Conservation (phyloP, 1,140 invertebrate species). For the Penaeus japonicus region DNA sequence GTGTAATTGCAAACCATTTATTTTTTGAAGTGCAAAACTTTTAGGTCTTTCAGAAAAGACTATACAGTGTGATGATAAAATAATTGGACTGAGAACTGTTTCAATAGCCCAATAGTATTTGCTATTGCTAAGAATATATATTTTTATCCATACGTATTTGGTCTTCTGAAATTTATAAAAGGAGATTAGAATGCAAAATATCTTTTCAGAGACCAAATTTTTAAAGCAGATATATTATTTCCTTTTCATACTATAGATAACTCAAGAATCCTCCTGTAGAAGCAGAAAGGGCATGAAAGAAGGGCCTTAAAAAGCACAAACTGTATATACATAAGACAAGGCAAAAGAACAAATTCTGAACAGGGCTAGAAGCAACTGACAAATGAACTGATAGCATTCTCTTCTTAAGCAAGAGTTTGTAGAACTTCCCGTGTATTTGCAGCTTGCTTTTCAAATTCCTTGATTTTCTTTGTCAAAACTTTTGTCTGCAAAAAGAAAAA, state of each 20-base stretch:
- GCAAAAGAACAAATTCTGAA: neutral
- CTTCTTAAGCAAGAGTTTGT: neutral
- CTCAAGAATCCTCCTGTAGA: too few species aligned
- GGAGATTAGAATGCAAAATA: too few species aligned
- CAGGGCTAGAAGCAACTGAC: neutral
- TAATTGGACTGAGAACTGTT: neutral
- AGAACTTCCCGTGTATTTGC: neutral
- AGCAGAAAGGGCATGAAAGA: too few species aligned
- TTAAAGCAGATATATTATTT: too few species aligned
- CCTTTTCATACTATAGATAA: too few species aligned
- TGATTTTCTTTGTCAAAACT: constrained; percentile 13
- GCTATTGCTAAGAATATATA: neutral
- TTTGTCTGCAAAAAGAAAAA: constrained; percentile 18
- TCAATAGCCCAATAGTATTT: neutral
- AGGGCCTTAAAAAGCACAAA: too few species aligned
- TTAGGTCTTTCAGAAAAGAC: neutral
- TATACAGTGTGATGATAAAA: neutral
- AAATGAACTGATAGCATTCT: neutral
- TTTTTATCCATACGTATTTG: neutral
- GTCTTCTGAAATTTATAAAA: neutral
- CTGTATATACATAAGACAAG: too few species aligned
- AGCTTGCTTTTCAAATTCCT: constrained; percentile 31
- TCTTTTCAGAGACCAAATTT: too few species aligned
- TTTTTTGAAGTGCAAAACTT: neutral
- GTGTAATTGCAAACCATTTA: neutral